These are phyloP conservation scores for Poeciliopsis turneri DNA, from an alignment of 2,797 vertebrate genomes.

Conservation along the genomic window DNA sequence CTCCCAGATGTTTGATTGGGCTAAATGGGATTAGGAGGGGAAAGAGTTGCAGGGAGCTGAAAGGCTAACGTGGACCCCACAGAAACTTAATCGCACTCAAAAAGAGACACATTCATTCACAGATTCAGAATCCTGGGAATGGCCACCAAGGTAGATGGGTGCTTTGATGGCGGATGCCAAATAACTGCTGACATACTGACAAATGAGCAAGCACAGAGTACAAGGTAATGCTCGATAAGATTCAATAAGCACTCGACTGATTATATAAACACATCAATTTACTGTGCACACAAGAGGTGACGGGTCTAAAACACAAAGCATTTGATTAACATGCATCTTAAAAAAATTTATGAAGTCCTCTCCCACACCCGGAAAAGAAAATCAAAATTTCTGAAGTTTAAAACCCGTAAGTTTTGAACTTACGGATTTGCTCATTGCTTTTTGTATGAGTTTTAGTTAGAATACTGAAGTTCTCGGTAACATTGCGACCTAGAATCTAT, in stretches of 20 bases:
- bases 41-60: conserved; percentile 38
- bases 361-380: not conserved
- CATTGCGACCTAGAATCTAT: not conserved
- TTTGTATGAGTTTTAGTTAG: not conserved
- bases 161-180: conserved; percentile 50
- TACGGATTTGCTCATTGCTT: not conserved
- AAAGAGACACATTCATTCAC: conserved; percentile 9
- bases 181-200: conserved; percentile 32
- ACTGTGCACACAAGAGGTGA: conserved; percentile 6
- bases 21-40: conserved; percentile 62
- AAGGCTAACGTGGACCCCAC: conserved; percentile 53
- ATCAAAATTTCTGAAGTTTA: not conserved
- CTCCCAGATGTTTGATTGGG: conserved; percentile 78
- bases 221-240: conserved; percentile 15
- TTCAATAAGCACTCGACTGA: not conserved
- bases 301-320: not conserved
- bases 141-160: conserved; percentile 49
- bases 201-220: conserved; percentile 21
- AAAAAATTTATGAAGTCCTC: not conserved
- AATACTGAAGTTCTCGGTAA: not conserved
- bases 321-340: not conserved
- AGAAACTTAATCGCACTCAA: conserved; percentile 42
- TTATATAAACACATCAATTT: conserved; percentile 8
- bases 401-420: not conserved
- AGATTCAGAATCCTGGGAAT: conserved; percentile 42